phyloP scores from a whole-genome alignment of 2,113 vertebrate species.

The Petromus typicus region DNA sequence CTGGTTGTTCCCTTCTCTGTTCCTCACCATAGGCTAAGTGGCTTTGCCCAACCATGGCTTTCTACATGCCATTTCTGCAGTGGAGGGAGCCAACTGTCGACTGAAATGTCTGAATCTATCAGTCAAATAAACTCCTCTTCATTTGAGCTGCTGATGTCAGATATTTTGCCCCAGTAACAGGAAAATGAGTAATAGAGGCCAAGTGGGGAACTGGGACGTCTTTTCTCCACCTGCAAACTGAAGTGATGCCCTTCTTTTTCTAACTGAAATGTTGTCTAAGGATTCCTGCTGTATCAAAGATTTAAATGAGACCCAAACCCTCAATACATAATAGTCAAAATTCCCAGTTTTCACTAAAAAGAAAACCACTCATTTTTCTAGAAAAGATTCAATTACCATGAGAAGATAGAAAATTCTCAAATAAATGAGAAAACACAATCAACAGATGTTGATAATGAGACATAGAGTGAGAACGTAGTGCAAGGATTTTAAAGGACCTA shows the following conservation, averaged over 20 bases:
- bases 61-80: neutral
- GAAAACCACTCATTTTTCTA: neutral
- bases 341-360: neutral
- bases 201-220: neutral
- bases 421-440: conserved; percentile 25
- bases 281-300: neutral
- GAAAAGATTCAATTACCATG: neutral
- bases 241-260: neutral
- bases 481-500: neutral
- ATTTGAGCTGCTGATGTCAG: neutral
- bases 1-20: neutral
- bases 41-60: neutral
- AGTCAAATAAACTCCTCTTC: neutral
- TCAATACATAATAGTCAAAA: neutral
- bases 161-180: neutral
- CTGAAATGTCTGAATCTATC: neutral
- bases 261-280: neutral
- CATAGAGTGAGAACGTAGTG: neutral
- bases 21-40: neutral
- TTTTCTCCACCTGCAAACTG: neutral
- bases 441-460: neutral
- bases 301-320: neutral
- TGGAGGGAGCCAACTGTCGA: neutral
- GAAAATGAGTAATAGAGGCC: neutral
- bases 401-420: neutral